Percentiles rank a stretch among this genome's conserved stretches.
Conservation (phyloP, 1,140 invertebrate genomes). For the Drosophila pruinosa region DNA sequence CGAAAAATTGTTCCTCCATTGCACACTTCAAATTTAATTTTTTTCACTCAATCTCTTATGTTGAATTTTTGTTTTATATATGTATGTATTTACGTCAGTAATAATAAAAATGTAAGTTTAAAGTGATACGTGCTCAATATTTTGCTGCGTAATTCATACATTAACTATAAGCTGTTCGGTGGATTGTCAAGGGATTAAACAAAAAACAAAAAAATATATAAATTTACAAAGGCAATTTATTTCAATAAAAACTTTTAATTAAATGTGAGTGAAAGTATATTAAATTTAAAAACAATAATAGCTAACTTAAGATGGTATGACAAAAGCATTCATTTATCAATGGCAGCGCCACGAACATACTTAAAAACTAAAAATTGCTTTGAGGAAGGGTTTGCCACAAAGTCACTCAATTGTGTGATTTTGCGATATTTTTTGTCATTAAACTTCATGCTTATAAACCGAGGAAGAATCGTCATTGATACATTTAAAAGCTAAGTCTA, state of each 20-base stretch:
- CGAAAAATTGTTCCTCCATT: slow-evolving; percentile 78
- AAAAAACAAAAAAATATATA: slow-evolving; percentile 21
- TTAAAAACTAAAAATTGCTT: slow-evolving; percentile 68
- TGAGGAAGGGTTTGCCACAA: slow-evolving; percentile 29
- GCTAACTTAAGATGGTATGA: slow-evolving; percentile 76
- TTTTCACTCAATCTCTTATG: slow-evolving; percentile 60
- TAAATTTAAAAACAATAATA: slow-evolving; percentile 59
- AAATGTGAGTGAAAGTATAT: slow-evolving; percentile 37
- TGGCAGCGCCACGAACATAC: slow-evolving; percentile 61
- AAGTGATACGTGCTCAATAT: slow-evolving; percentile 8
- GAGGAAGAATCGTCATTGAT: slow-evolving; percentile 71
- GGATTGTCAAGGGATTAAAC: slow-evolving; percentile 62
- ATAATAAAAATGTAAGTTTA: slow-evolving; percentile 25
- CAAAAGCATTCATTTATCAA: slow-evolving; percentile 69
- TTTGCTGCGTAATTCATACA: slow-evolving; percentile 16
- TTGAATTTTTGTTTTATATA: slow-evolving; percentile 23
- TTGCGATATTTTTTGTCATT: neutral
- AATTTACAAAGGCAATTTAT: slow-evolving; percentile 62
- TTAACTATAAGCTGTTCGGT: slow-evolving; percentile 48
- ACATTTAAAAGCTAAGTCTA: slow-evolving; percentile 75
- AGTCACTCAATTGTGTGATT: slow-evolving; percentile 21
- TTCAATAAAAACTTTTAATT: slow-evolving; percentile 53
- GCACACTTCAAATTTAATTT: slow-evolving; percentile 53
- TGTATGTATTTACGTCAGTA: slow-evolving; percentile 31
- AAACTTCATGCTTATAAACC: slow-evolving; percentile 52